Conservation (phyloP, 2,888 invertebrate species). For the Drosophila ezoana region DNA sequence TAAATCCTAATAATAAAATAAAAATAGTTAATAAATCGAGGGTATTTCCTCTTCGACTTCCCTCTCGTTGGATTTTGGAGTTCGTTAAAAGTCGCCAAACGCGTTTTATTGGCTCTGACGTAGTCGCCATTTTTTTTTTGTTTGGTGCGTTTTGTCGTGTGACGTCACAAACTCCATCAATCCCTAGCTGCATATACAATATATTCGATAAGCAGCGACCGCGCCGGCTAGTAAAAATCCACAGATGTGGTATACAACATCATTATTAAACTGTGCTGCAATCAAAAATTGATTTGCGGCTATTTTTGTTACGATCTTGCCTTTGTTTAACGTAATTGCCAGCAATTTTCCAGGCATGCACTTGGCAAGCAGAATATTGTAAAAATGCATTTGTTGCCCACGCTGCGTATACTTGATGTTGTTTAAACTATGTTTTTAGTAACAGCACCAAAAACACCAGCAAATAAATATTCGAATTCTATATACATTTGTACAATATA, state of each 20-base stretch:
- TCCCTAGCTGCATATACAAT: no score
- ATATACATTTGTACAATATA: conserved; percentile 19
- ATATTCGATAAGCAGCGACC: conserved; percentile 1
- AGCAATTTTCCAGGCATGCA: conserved; percentile 23
- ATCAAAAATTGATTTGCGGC: conserved; percentile 39
- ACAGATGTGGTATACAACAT: conserved; percentile 2
- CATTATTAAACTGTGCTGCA: conserved; percentile 3
- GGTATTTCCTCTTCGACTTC: not conserved
- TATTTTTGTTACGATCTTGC: conserved; percentile 16
- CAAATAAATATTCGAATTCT: conserved; percentile 44
- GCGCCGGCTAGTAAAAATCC: not conserved
- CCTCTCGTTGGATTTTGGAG: no score
- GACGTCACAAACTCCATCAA: conserved; percentile 38
- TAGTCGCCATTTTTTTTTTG: not conserved
- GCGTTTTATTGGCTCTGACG: conserved; percentile 24
- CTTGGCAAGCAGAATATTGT: conserved; percentile 12
- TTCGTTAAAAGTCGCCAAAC: not conserved
- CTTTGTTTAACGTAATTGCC: conserved; percentile 32
- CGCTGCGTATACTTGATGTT: conserved; percentile 60
- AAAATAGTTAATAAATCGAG: not conserved
- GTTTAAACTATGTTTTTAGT: conserved; percentile 60
- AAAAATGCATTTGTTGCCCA: conserved; percentile 57
- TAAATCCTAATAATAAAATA: no score
- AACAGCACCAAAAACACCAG: conserved; percentile 39
- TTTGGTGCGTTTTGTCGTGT: not conserved